Base-by-base conservation (phyloP, 1,140 invertebrate species). In the Saccostrea glomerata region DNA sequence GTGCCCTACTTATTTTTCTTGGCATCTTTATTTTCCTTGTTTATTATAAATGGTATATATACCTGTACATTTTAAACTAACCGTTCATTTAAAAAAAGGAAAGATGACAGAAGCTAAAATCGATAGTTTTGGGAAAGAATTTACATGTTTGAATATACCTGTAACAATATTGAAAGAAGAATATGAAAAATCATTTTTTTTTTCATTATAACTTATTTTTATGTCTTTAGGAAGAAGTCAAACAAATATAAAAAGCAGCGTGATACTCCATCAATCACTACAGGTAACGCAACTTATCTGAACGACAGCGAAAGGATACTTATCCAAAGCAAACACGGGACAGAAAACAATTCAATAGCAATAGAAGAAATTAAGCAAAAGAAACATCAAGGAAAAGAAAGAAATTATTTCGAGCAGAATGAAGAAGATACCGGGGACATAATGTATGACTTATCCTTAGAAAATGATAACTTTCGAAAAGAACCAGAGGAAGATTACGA, bases 401-500 rank as follows among this genome's bases (percentile, higher is more conserved):
- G 2, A 0, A 36, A 36, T 36, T 36, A 36, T 36, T 36, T 2
- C 2, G 30, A 36, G 30, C 30, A 36, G 30, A 36, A 36, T 36
- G 30, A 36, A 36, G 30, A 36, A 36, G 30, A 36, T 36, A 36
- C 30, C 2, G 20, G 7, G 13, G 1, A 15, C 13, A 13, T 7
- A 23, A 23, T 7, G 13, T 12, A 73, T 73, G 25, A 73, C 11
- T 23, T 25, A 23, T 23, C 66, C 0, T 6, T 7, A 73, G 23
- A 9, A 73, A 73, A 73, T 25, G 20, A 25, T 13, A 9, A 23
- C 6, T 23, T n/a, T 25, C 12, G 4, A 73, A 73, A 73, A 73
- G 23, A 23, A 25, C n/a, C 66, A 0, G 66, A 73, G 13, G 66
- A 73, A 73, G 66, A 73, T 73, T 73, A 73, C 66, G 66, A 73